phyloP scores from a whole-genome alignment of 1,140 invertebrate species.

The Melitaea cinxia region DNA sequence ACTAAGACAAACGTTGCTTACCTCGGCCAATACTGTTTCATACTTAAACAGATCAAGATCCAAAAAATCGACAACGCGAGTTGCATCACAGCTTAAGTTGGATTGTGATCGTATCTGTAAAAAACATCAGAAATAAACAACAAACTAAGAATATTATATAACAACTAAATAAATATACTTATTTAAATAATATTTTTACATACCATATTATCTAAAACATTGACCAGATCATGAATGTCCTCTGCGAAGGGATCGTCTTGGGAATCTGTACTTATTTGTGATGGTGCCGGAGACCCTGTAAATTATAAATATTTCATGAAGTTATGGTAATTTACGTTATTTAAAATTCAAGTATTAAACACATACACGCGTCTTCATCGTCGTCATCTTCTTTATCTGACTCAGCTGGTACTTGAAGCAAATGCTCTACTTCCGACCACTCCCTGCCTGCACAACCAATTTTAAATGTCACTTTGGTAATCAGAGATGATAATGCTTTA shows the following conservation, averaged over 20 bases:
- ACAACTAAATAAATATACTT: too few species aligned
- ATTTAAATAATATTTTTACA: neutral
- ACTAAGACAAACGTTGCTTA: neutral
- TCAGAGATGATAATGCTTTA: neutral
- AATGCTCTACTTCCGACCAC: conserved; percentile 7
- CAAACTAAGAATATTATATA: too few species aligned
- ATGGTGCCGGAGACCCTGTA: neutral
- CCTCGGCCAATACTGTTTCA: neutral
- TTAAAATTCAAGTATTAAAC: neutral
- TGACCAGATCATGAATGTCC: conserved; percentile 4
- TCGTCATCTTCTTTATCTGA: neutral
- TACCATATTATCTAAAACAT: conserved; percentile 7
- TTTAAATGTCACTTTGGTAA: neutral
- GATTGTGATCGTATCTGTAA: conserved; percentile 4
- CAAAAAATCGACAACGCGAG: neutral
- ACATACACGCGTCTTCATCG: neutral
- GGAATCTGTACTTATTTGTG: neutral
- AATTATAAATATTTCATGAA: neutral
- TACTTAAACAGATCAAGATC: conserved; percentile 4
- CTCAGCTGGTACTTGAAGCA: neutral
- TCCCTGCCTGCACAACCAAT: neutral
- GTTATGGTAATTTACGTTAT: neutral
- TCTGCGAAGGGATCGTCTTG: neutral
- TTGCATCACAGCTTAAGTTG: conserved; percentile 9
- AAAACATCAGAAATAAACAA: neutral